phyloP scores from a whole-genome alignment of 2,888 invertebrate species.

The Pediacus dermestoides region DNA sequence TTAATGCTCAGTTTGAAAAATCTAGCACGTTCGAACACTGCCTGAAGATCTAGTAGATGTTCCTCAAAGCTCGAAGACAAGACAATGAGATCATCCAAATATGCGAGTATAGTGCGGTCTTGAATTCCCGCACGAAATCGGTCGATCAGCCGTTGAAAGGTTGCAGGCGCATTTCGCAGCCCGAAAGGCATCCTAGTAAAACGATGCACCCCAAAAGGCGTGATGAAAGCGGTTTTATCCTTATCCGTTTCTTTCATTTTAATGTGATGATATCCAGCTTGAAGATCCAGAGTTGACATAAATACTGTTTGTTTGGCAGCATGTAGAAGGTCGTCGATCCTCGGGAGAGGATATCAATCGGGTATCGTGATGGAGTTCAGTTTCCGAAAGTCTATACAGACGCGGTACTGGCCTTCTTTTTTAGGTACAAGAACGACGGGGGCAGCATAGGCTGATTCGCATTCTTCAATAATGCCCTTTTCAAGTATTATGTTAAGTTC shows the following conservation, averaged over 20 bases:
- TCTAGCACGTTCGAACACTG: slow-evolving; percentile 20
- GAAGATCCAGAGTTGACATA: slow-evolving; percentile 17
- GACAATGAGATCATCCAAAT: slow-evolving; percentile 33
- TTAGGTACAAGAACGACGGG: slow-evolving; percentile 7
- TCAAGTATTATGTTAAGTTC: too few relatives aligned
- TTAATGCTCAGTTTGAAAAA: slow-evolving; percentile 23
- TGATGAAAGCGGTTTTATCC: slow-evolving; percentile 21
- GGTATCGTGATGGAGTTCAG: slow-evolving; percentile 24
- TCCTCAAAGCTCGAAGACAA: slow-evolving; percentile 24
- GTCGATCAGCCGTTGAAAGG: slow-evolving; percentile 30
- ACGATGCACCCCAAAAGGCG: slow-evolving; percentile 32
- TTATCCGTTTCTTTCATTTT: slow-evolving; percentile 7
- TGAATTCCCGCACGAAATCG: slow-evolving; percentile 22
- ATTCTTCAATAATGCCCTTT: slow-evolving; percentile 12
- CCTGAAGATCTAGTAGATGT: slow-evolving; percentile 22
- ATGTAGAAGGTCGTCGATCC: slow-evolving; percentile 26
- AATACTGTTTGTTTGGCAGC: slow-evolving; percentile 11
- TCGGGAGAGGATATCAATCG: slow-evolving; percentile 24
- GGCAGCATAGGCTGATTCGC: too few relatives aligned
- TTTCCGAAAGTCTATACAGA: slow-evolving; percentile 23
- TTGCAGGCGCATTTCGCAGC: slow-evolving; percentile 27
- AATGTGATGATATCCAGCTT: slow-evolving; percentile 10
- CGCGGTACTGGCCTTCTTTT: slow-evolving; percentile 14
- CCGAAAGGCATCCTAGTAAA: slow-evolving; percentile 29
- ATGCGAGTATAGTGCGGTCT: slow-evolving; percentile 23